Evolutionary conservation across 2,113 vertebrate species (phyloP).

Genomic region (Dasyornis broadbenti): DNA sequence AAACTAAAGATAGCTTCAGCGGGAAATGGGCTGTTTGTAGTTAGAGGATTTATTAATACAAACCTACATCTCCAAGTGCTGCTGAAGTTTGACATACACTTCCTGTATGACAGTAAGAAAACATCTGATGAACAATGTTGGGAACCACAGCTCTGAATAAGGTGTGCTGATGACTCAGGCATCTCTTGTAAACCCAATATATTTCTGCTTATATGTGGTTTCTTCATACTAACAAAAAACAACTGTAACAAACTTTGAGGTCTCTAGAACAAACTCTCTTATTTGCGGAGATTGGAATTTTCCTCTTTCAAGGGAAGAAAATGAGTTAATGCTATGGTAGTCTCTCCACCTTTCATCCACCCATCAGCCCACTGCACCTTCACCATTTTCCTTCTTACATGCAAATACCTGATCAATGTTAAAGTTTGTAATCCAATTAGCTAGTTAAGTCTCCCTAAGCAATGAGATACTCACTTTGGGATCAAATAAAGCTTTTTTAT

Average conservation of each 20-base stretch:
- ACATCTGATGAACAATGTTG: constrained; percentile 16
- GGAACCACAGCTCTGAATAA: not conserved
- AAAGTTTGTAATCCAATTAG: not conserved
- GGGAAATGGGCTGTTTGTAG: not conserved
- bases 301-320: not conserved
- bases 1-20: constrained; percentile 22
- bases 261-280: not conserved
- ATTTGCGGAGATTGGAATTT: not conserved
- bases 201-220: not conserved
- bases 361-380: not conserved
- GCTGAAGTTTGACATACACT: constrained; percentile 29
- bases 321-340: not conserved
- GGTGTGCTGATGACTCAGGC: constrained; percentile 34
- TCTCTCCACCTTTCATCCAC: not conserved
- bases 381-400: not conserved
- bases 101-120: constrained; percentile 26
- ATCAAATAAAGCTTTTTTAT: not conserved
- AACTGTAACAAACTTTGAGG: not conserved
- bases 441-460: not conserved
- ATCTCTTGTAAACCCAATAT: not conserved
- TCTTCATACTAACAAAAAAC: not conserved
- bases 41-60: constrained; percentile 6
- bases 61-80: not conserved
- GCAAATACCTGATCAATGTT: not conserved
- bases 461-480: not conserved